Evolutionary conservation across 2,113 vertebrate genomes (phyloP), one percentile per base, ranked within the genome.

Genomic region (Xyliphius kryptos): DNA sequence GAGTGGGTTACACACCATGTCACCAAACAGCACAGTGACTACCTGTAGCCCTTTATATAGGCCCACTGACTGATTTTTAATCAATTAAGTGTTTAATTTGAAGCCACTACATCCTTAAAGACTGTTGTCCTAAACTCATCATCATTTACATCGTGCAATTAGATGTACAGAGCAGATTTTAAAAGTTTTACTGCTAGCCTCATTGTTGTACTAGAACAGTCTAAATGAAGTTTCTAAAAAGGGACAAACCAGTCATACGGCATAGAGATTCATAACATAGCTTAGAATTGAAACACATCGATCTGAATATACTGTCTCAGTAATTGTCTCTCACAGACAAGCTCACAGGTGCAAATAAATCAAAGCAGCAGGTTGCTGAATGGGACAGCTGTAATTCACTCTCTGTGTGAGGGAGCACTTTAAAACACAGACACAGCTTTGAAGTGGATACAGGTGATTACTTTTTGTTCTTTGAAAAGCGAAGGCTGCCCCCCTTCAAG

Each of bases 311-410:
- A 26, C 49, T 40, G 13, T 22, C 32, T 32, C 52, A 51, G 54
- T 60, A 61, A 72, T 57, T 58, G 43, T 66, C 32, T 52, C 16
- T 56, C 58, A 17, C 62, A 63, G 40, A 48, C 60, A 37, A 22
- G 46, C 60, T 54, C 41, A 60, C 70, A 68, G 70, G 70, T 68
- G 70, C 70, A 61, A 61, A 52, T 37, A 37, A 68, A 72, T 72
- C 70, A 68, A 68, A 72, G 70, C 61, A 61, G 61, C 70, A 73
- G 66, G 70, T 65, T 73, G 62, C 61, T 73, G 70, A 73, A 73
- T 68, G 61, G 65, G 57, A 48, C 65, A 64, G 70, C 66, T 68
- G 70, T 68, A 72, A 72, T 72, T 72, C 56, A 68, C 62, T 37
- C 66, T 21, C 57, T 64, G 61, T 60, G 55, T 51, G 48, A 63